Percentiles rank a stretch among this genome's conserved stretches.
Conservation (phyloP, 2,888 invertebrate genomes). For the Acleris emargana region DNA sequence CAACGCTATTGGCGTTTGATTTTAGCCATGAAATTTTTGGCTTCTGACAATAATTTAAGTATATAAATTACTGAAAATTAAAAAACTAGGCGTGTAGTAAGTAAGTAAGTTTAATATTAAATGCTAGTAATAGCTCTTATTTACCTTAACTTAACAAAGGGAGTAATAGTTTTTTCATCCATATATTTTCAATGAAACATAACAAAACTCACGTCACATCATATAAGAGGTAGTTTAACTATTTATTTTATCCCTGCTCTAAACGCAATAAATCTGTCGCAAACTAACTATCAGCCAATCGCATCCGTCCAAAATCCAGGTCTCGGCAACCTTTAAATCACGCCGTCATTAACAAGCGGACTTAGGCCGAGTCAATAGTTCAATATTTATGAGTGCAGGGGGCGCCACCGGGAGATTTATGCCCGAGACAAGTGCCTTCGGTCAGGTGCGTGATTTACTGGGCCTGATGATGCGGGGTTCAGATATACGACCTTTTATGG, state of each 20-base stretch:
- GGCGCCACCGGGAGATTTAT: conserved; percentile 62
- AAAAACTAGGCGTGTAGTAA: too few relatives aligned
- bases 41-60: too few relatives aligned
- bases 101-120: too few relatives aligned
- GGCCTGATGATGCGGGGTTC: conserved; percentile 44
- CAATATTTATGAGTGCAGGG: conserved; percentile 61
- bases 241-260: not conserved
- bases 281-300: conserved; percentile 14
- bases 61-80: too few relatives aligned
- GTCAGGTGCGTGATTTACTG: conserved; percentile 68
- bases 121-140: too few relatives aligned
- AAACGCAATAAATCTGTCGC: conserved; percentile 7
- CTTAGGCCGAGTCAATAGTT: conserved; percentile 69
- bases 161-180: too few relatives aligned
- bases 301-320: conserved; percentile 30
- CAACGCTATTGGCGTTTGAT: too few relatives aligned
- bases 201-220: too few relatives aligned
- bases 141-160: too few relatives aligned
- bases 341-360: conserved; percentile 59
- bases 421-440: conserved; percentile 65
- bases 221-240: not conserved
- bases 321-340: conserved; percentile 39
- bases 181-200: too few relatives aligned
- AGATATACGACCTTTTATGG: conserved; percentile 35
- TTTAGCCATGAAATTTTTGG: too few relatives aligned